phyloP scores from a whole-genome alignment of 2,797 vertebrate species.

The Monodelphis domestica region DNA sequence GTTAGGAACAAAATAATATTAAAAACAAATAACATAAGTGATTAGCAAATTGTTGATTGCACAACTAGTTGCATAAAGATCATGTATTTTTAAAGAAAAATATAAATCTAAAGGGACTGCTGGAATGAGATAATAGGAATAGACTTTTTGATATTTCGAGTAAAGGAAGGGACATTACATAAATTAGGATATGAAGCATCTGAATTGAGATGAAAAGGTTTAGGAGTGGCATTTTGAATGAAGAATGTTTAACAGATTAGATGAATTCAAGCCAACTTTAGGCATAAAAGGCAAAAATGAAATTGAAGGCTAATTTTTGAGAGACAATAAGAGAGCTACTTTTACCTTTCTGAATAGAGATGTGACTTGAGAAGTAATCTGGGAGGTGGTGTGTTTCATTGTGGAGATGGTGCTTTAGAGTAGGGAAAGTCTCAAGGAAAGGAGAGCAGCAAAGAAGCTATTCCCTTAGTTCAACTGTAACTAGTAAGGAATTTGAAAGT shows the following conservation, averaged over 20 bases:
- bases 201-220: constrained; percentile 21
- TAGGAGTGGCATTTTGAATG: constrained; percentile 18
- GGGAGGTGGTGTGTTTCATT: constrained; percentile 37
- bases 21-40: constrained; percentile 26
- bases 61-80: not conserved
- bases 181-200: constrained; percentile 24
- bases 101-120: constrained; percentile 27
- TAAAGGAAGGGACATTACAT: not conserved
- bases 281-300: constrained; percentile 27
- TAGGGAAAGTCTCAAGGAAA: constrained; percentile 19
- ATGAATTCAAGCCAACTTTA: not conserved
- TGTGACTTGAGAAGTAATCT: constrained; percentile 34
- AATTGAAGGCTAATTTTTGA: constrained; percentile 28
- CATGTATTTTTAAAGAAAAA: constrained; percentile 8
- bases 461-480: constrained; percentile 30
- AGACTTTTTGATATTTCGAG: constrained; percentile 7
- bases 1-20: not conserved
- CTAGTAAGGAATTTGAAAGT: constrained; percentile 11
- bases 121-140: constrained; percentile 6
- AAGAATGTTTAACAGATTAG: not conserved
- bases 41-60: not conserved
- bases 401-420: constrained; percentile 30
- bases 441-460: constrained; percentile 15
- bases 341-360: constrained; percentile 13
- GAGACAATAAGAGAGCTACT: constrained; percentile 10